A percentile compares a stretch with the other conserved stretches of the same genome.
Conservation (phyloP, 2,888 invertebrate genomes). For the Cataglyphis altisquamis region DNA sequence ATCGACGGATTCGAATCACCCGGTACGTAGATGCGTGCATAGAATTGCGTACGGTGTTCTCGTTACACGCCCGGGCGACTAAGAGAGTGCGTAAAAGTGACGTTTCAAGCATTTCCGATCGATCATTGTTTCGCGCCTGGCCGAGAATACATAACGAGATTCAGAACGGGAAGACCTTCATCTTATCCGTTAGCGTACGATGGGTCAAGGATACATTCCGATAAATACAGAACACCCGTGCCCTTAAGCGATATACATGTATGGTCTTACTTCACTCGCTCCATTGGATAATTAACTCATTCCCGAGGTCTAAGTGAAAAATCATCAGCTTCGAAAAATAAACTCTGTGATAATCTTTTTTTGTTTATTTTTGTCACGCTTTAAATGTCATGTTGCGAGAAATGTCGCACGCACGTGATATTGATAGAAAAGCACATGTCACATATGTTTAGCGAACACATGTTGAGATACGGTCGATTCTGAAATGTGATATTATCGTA, state of each 20-base stretch:
- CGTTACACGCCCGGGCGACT: slow-evolving; percentile 57
- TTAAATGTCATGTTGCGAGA: background rate
- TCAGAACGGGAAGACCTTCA: slow-evolving; percentile 9
- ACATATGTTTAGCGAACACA: background rate
- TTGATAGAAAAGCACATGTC: background rate
- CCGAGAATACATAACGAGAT: background rate
- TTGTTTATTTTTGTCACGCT: background rate
- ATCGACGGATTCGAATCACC: slow-evolving; percentile 29
- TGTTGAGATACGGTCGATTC: background rate
- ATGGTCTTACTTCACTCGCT: background rate
- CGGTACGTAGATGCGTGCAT: slow-evolving; percentile 53
- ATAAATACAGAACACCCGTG: slow-evolving; percentile 14
- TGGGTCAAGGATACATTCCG: slow-evolving; percentile 28
- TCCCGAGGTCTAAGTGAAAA: slow-evolving; percentile 25
- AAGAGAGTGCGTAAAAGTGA: slow-evolving; percentile 46
- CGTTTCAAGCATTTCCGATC: slow-evolving; percentile 56
- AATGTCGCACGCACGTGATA: background rate
- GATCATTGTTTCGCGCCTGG: slow-evolving; percentile 48
- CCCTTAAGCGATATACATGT: slow-evolving; percentile 13
- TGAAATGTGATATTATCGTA: background rate
- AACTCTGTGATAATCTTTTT: background rate
- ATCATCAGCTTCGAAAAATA: background rate
- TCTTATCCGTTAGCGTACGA: slow-evolving; percentile 4
- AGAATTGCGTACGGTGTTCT: slow-evolving; percentile 59
- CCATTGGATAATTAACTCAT: background rate